Base-by-base conservation (phyloP, 1,140 invertebrate species). In the Danaus plexippus region DNA sequence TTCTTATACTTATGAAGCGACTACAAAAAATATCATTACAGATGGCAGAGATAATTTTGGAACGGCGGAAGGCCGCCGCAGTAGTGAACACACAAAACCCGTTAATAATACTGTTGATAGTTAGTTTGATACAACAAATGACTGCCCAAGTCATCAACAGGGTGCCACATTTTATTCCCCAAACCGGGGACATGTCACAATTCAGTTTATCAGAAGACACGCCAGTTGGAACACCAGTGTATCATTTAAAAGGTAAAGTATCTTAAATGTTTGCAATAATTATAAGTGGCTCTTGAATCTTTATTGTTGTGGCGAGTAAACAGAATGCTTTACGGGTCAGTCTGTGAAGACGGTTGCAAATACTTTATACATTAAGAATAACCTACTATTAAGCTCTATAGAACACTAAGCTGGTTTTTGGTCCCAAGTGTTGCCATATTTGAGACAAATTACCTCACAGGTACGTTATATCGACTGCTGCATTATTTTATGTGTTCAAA, bases 161-260 rank as follows among this genome's bases (percentile, higher is more conserved):
- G 57, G 89, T 92, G 1, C 94, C 94, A 6, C 91, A 92, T 61
- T 95, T 95, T 73, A 81, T 94, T 8, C 89, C 92, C 15, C 92
- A 92, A 41, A 82, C 81, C 7, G 94, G 94, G 6, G 94, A 95
- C 67, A 94, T 95, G 93, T 90, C 91, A 4, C 88, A 90, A 43
- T 91, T 95, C 64, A 90, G 91, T 40, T 76, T 95, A n/a, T 88
- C 91, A 9, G 94, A 95, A 77, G 90, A 94, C 61, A 94, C 93
- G 1, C 88, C 88, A 44, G 91, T 93, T 9, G 94, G 94, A 13
- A 90, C 92, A 41, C 90, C 92, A 0, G 92, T 95, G 13, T 95
- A 94, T 80, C 92, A 91, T 57, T 88, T 93, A 6, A 90, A 90
- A 83, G 92, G 91, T 86, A 77, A 15, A 15, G 15, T 15, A 3